A percentile compares a stretch with the other conserved stretches of the same genome.
Conservation (phyloP, 1,140 invertebrate species). For the Drosophila fuyamai region DNA sequence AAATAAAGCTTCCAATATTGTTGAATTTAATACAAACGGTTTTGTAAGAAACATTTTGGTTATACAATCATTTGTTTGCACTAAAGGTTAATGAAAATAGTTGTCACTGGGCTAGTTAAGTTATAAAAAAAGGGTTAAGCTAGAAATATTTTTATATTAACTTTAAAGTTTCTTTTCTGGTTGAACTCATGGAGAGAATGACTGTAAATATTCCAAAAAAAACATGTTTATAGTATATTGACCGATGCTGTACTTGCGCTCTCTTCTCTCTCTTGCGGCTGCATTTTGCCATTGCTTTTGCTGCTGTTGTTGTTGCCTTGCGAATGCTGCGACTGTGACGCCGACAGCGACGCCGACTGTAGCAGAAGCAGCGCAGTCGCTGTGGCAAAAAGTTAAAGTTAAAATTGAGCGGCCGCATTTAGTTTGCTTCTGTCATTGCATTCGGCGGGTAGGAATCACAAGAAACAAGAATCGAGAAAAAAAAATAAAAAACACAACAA, state of each 20-base stretch:
- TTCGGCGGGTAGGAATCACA: conserved; percentile 64
- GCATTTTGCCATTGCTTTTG: conserved; percentile 51
- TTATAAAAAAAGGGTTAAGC: no score
- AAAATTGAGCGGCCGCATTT: conserved; percentile 72
- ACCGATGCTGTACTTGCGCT: conserved; percentile 33
- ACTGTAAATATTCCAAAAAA: background rate
- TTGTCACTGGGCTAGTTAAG: no score
- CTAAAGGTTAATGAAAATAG: no score
- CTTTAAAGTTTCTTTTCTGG: background rate
- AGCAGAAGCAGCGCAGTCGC: conserved; percentile 22
- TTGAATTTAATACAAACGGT: no score
- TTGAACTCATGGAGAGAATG: no score
- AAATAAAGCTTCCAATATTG: no score
- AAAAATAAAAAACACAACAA: conserved; percentile 2
- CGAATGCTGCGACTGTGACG: conserved; percentile 46
- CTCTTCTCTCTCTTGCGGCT: conserved; percentile 39
- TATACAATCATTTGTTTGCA: no score
- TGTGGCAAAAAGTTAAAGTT: conserved; percentile 62
- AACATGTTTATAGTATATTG: background rate
- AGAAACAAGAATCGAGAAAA: conserved; percentile 11
- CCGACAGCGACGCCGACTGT: conserved; percentile 23
- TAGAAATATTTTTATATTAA: background rate
- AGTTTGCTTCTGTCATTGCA: conserved; percentile 79
- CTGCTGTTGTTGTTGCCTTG: conserved; percentile 55
- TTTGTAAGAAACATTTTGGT: no score